Conservation (phyloP, 2,888 invertebrate genomes). For the Scaeva pyrastri region DNA sequence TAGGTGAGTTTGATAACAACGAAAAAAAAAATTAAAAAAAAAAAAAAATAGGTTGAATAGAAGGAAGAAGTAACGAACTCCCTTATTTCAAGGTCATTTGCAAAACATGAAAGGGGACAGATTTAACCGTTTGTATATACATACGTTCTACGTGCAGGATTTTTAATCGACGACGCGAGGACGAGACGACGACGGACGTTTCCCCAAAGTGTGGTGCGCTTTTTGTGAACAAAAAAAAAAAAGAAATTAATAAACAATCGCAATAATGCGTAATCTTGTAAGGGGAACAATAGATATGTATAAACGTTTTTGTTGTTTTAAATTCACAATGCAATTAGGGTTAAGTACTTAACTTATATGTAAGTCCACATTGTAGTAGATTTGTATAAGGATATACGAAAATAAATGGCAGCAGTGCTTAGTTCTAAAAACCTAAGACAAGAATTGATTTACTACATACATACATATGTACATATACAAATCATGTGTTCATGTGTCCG, state of each 20-base stretch:
- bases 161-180: constrained; percentile 26
- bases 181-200: background rate
- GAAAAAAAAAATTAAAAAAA: too few species aligned
- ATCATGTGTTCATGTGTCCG: too few species aligned
- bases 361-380: too few species aligned
- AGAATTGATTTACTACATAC: too few species aligned
- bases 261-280: constrained; percentile 57
- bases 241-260: constrained; percentile 65
- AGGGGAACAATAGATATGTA: constrained; percentile 39
- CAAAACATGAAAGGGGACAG: constrained; percentile 33
- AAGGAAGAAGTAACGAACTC: constrained; percentile 26
- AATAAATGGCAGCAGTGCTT: too few species aligned
- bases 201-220: constrained; percentile 23
- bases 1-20: constrained; percentile 35
- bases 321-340: constrained; percentile 26
- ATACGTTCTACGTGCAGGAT: constrained; percentile 47
- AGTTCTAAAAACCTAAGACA: too few species aligned
- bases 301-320: constrained; percentile 9
- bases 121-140: constrained; percentile 25
- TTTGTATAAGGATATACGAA: too few species aligned
- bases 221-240: constrained; percentile 49
- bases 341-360: too few species aligned
- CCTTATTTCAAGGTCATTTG: constrained; percentile 66
- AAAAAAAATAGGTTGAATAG: constrained; percentile 11
- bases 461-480: too few species aligned